Percentiles rank a stretch among this genome's conserved stretches.
phyloP scores from a whole-genome alignment of 2,113 vertebrate species.

The Trematocara zebra region DNA sequence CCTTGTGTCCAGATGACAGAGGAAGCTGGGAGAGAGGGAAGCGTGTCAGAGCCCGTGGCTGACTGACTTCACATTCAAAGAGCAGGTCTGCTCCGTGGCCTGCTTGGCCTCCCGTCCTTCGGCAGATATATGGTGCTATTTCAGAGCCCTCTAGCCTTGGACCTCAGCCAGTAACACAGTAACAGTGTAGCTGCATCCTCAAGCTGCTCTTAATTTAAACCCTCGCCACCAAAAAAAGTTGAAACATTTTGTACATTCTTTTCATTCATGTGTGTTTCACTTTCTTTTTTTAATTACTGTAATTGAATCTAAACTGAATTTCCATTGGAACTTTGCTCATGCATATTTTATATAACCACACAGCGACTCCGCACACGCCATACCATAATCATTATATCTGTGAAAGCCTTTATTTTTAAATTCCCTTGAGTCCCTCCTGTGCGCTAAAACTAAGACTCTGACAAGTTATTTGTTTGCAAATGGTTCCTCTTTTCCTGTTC shows the following conservation, averaged over 20 bases:
- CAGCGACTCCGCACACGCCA: not conserved
- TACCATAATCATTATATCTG: not conserved
- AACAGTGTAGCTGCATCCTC: not conserved
- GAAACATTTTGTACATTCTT: not conserved
- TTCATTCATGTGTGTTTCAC: not conserved
- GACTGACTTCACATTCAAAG: conserved; percentile 80
- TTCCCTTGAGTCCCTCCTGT: not conserved
- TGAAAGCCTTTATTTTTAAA: conserved; percentile 4
- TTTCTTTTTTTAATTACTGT: not conserved
- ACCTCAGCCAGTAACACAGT: not conserved
- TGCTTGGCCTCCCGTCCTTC: conserved; percentile 68
- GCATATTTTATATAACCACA: not conserved
- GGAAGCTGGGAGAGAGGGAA: conserved; percentile 44
- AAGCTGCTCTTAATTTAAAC: not conserved
- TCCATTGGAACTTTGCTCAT: not conserved
- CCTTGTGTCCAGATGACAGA: conserved; percentile 62
- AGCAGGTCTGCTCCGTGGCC: conserved; percentile 86
- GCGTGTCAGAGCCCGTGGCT: conserved; percentile 14
- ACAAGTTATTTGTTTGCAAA: conserved; percentile 51
- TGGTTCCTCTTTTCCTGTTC: conserved; percentile 56
- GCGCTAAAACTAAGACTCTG: not conserved
- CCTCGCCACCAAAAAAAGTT: not conserved
- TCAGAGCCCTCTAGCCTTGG: conserved; percentile 34
- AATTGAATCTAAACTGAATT: not conserved
- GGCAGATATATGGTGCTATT: conserved; percentile 64